Evolutionary conservation across 2,113 vertebrate species (phyloP), one percentile per base, ranked within the genome.

Genomic region (Vulpes lagopus): DNA sequence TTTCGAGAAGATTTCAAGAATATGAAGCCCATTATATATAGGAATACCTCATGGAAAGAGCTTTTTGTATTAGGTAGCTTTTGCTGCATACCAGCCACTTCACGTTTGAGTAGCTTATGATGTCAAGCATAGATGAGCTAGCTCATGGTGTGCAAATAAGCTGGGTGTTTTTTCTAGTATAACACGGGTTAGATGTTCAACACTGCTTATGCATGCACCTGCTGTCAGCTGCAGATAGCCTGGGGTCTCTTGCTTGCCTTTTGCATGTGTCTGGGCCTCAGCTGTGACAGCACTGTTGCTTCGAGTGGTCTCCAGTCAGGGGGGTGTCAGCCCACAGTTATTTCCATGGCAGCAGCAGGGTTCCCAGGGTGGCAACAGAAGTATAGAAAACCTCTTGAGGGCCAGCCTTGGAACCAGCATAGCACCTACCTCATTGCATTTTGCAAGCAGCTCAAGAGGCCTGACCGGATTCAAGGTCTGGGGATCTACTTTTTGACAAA

Each of bases 331-430:
- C 25, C 55, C 83, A 35, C 14, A 15, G 7, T n/a, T 62, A 1
- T 59, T 88, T 25, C 27, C n/a, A 57, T 8, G 32, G 19, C 1
- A 43, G 3, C 32, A 19, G 11, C 19, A 20, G 23, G 0, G 43
- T 12, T 74, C 59, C 80, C n/a, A 71, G 8, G 74, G 43, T 38
- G 5, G n/a, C 27, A 20, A 25, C 19, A 51, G 27, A 69, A n/a
- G 32, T 17, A 0, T 5, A 51, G 9, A 55, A 53, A 8, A 14
- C 4, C 3, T 57, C 30, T 1, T 11, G 55, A 96, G 10, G 19
- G 1, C 0, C 1, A 23, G 20, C 8, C 64, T 81, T 60, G 5
- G 15, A 82, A 35, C 19, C 3, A 49, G 1, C 19, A 32, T 1
- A 64, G 11, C 7, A 25, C 67, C 10, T 43, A 27, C 12, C 4